A percentile compares a stretch with the other conserved stretches of the same genome.
phyloP scores from a whole-genome alignment of 2,888 invertebrate species.

The Caenorhabditis uteleia region DNA sequence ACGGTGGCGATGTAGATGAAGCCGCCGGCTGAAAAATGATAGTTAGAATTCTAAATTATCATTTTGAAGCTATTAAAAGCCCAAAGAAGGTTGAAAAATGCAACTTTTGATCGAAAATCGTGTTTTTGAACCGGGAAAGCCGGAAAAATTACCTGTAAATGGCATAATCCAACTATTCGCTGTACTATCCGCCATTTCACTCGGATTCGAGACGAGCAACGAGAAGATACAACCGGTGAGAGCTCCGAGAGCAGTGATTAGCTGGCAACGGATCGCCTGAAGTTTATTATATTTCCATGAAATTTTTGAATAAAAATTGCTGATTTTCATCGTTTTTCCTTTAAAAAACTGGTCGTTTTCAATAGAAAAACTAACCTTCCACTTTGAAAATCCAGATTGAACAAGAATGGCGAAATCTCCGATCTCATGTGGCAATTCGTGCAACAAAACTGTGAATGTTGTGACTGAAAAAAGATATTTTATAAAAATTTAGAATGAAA shows the following conservation, averaged over 20 bases:
- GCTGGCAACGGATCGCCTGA: constrained; percentile 89
- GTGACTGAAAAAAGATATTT: constrained; percentile 77
- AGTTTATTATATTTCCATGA: constrained; percentile 1
- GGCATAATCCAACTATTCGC: constrained; percentile 89
- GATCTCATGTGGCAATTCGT: constrained; percentile 98
- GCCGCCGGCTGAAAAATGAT: constrained; percentile 73
- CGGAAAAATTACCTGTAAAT: constrained; percentile 75
- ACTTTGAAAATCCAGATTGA: constrained; percentile 90
- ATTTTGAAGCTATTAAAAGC: no score
- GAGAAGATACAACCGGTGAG: constrained; percentile 78
- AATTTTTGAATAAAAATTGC: constrained; percentile 1
- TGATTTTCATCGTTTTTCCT: not conserved
- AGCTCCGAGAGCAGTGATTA: constrained; percentile 92
- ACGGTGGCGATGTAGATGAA: constrained; percentile 99
- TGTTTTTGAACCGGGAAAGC: not conserved
- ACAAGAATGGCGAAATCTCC: constrained; percentile 98
- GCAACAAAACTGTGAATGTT: constrained; percentile 92
- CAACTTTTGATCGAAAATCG: no score
- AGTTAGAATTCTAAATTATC: no score
- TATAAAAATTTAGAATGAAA: no score
- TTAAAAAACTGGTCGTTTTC: not conserved
- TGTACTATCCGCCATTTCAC: constrained; percentile 68
- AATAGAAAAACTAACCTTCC: constrained; percentile 75
- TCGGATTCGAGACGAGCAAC: constrained; percentile 44
- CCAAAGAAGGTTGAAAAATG: no score